A percentile compares a stretch with the other conserved stretches of the same genome.
Evolutionary conservation across 2,113 vertebrate species (phyloP).

Genomic region (Myotis brandtii): DNA sequence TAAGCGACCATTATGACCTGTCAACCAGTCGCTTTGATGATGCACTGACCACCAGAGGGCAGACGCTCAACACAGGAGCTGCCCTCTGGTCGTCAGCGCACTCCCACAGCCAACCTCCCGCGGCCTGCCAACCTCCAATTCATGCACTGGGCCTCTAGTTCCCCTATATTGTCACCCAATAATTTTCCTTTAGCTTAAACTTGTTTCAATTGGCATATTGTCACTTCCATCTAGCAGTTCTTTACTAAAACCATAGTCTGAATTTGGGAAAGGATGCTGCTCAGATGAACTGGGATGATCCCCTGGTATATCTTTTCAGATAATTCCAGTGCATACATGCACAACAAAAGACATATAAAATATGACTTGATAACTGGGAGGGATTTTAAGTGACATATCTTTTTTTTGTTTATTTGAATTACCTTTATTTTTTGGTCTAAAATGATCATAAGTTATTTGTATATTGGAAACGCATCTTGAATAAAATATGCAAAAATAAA

Average conservation of each 20-base stretch:
- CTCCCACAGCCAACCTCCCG: too few relatives aligned
- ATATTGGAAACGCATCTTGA: background rate
- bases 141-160: too few relatives aligned
- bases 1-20: too few relatives aligned
- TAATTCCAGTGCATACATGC: background rate
- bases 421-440: background rate
- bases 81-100: too few relatives aligned
- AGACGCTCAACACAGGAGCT: too few relatives aligned
- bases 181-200: background rate
- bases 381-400: background rate
- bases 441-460: background rate
- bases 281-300: background rate
- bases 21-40: too few relatives aligned
- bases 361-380: background rate
- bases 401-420: background rate
- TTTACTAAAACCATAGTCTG: background rate
- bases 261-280: background rate
- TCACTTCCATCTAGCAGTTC: background rate
- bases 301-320: background rate
- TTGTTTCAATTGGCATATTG: background rate
- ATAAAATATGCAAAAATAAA: background rate
- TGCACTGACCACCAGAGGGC: too few relatives aligned
- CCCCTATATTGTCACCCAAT: background rate
- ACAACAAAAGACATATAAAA: background rate
- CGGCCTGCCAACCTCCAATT: too few relatives aligned